Evolutionary conservation across 2,888 invertebrate genomes (phyloP).

Genomic region (Lomographa bimaculata): DNA sequence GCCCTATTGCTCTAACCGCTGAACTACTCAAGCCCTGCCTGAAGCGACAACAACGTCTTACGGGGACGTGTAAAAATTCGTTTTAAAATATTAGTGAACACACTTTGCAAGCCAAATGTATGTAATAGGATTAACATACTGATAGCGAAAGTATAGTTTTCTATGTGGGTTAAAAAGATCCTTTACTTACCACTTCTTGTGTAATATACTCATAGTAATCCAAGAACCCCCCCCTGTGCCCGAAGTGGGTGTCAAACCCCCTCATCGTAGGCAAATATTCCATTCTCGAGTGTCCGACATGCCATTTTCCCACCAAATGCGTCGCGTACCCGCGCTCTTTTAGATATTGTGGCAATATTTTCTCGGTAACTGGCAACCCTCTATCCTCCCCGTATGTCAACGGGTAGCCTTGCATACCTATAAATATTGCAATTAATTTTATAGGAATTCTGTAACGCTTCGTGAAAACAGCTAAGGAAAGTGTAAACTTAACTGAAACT

Average conservation of each 20-base stretch:
- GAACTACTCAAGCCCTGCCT: too few species aligned
- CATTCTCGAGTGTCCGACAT: constrained; percentile 81
- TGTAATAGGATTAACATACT: too few species aligned
- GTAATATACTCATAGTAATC: constrained; percentile 88
- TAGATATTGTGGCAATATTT: constrained; percentile 85
- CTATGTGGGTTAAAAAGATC: too few species aligned
- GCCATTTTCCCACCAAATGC: constrained; percentile 93
- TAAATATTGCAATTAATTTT: background rate
- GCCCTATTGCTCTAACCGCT: too few species aligned
- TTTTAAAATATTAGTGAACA: too few species aligned
- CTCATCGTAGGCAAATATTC: constrained; percentile 87
- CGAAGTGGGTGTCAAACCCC: constrained; percentile 93
- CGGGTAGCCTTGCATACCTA: constrained; percentile 77
- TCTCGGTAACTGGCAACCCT: constrained; percentile 71
- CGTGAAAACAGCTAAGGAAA: too few species aligned
- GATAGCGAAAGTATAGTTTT: too few species aligned
- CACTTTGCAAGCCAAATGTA: too few species aligned
- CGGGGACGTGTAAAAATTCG: too few species aligned
- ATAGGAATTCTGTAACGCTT: too few species aligned
- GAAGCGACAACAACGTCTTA: too few species aligned
- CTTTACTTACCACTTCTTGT: constrained; percentile 57
- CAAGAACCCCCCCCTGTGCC: constrained; percentile 92
- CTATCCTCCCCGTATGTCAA: constrained; percentile 68
- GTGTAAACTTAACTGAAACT: too few species aligned
- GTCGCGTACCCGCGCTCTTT: constrained; percentile 87